Evolutionary conservation across 2,797 vertebrate species (phyloP).

Genomic region (Sphenopsis melanotis): DNA sequence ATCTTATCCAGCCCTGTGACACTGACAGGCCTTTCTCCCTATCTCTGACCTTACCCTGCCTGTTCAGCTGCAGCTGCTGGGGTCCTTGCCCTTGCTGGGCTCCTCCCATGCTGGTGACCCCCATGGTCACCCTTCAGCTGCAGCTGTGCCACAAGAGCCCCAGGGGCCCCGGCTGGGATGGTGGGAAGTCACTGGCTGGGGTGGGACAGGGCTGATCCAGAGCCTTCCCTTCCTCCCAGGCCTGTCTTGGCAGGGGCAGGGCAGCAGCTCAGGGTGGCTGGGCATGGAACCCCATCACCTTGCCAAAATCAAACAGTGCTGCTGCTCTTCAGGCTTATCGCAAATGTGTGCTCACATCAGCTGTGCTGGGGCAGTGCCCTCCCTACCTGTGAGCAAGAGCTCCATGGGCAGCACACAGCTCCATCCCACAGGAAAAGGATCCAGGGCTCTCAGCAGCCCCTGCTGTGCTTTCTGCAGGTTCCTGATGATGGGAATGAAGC

Average conservation of each 20-base stretch:
- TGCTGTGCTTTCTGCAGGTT: not conserved
- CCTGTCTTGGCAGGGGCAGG: rapidly evolving
- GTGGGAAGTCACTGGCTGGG: not conserved
- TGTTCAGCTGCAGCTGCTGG: not conserved
- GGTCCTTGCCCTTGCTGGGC: not conserved
- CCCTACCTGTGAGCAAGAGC: not conserved
- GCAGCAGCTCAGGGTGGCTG: not conserved
- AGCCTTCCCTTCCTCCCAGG: not conserved
- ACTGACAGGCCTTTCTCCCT: not conserved
- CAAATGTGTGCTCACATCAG: too few species aligned
- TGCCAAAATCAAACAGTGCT: not conserved
- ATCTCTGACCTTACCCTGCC: not conserved
- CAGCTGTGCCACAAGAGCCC: not conserved
- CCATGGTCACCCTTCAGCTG: rapidly evolving
- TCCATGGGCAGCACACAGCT: not conserved
- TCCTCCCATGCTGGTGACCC: not conserved
- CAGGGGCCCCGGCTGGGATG: not conserved
- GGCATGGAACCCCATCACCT: not conserved
- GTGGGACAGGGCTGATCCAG: not conserved
- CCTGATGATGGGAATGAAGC: not conserved
- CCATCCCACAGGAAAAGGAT: rapidly evolving
- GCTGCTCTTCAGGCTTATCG: rapidly evolving
- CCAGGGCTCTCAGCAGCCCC: not conserved
- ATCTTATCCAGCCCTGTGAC: rapidly evolving
- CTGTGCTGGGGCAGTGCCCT: not conserved